Evolutionary conservation across 1,140 invertebrate genomes (phyloP).

Genomic region (Vollenhovia emeryi): DNA sequence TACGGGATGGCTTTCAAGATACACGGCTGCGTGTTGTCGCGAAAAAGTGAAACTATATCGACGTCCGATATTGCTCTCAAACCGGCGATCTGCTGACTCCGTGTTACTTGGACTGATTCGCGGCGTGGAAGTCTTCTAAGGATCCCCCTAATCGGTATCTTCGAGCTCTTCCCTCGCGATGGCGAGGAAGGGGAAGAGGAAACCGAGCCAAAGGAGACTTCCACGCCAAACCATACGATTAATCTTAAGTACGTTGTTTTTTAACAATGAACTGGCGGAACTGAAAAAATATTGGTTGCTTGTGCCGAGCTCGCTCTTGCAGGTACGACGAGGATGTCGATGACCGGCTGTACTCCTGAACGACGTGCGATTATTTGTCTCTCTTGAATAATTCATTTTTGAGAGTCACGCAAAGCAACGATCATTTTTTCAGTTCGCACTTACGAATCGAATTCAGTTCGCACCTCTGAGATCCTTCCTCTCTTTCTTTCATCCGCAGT

Average conservation of each 20-base stretch:
- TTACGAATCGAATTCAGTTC: conserved; percentile 19
- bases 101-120: conserved; percentile 84
- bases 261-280: conserved; percentile 71
- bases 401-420: conserved; percentile 80
- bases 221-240: conserved; percentile 78
- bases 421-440: conserved; percentile 83
- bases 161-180: conserved; percentile 32
- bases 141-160: conserved; percentile 52
- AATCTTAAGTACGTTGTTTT: conserved; percentile 73
- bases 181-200: conserved; percentile 68
- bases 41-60: conserved; percentile 1
- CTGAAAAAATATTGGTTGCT: conserved; percentile 84
- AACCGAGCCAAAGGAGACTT: conserved; percentile 69
- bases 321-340: conserved; percentile 78
- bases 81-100: conserved; percentile 83
- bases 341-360: conserved; percentile 76
- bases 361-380: conserved; percentile 66
- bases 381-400: conserved; percentile 67
- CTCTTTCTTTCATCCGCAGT: conserved; percentile 31
- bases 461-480: conserved; percentile 1
- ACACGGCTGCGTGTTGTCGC: not conserved
- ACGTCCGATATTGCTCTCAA: conserved; percentile 59
- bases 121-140: conserved; percentile 77
- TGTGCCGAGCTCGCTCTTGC: conserved; percentile 80
- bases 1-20: not conserved